Percentiles rank a stretch among this genome's conserved stretches.
Conservation (phyloP, 2,888 invertebrate genomes). For the Eilema caniola region DNA sequence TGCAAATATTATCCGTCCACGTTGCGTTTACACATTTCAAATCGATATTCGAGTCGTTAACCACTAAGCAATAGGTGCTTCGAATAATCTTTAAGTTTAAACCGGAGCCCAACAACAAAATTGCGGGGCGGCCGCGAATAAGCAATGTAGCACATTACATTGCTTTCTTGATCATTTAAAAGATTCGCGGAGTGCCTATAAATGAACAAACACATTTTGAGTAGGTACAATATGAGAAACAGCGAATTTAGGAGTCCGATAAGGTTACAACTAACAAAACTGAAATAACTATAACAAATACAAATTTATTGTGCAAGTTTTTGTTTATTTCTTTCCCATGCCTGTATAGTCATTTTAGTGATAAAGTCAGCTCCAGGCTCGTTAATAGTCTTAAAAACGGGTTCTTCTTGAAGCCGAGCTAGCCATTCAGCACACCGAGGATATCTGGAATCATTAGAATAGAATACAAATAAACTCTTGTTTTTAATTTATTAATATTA, state of each 20-base stretch:
- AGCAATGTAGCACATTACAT: no score
- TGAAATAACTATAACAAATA: not conserved
- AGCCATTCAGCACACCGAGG: conserved; percentile 58
- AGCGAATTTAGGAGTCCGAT: not conserved
- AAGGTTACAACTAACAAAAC: not conserved
- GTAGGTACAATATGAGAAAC: no score
- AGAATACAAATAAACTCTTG: not conserved
- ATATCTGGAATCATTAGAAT: conserved; percentile 42
- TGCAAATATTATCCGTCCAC: no score
- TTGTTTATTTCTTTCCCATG: conserved; percentile 52
- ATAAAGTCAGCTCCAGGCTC: conserved; percentile 53
- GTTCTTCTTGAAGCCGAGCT: conserved; percentile 50
- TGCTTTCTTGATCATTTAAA: no score
- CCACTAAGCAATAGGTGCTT: no score
- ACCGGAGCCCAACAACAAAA: no score
- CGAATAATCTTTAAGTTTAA: no score
- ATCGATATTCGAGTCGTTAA: no score
- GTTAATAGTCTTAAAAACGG: conserved; percentile 57
- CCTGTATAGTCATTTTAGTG: conserved; percentile 45
- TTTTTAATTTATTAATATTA: not conserved
- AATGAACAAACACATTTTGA: no score
- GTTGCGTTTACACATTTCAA: no score
- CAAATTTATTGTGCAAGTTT: conserved; percentile 22
- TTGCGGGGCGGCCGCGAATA: no score
- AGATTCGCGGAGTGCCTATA: no score